Conservation (phyloP, 2,113 vertebrate species). For the Tragelaphus imberbis region DNA sequence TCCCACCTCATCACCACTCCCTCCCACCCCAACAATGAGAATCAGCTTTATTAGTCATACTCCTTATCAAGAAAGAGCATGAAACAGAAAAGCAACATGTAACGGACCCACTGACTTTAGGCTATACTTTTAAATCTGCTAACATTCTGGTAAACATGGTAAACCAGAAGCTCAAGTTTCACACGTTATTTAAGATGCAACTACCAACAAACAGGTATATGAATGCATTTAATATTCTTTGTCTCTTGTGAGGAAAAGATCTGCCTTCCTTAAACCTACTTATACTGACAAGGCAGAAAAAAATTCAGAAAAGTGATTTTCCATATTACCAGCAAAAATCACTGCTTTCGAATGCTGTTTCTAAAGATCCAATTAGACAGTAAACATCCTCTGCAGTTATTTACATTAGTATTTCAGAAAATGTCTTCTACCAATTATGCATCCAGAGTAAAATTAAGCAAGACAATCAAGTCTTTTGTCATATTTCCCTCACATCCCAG, state of each 20-base stretch:
- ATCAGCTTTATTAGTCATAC: background rate
- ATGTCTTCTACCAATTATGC: constrained; percentile 51
- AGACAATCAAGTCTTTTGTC: background rate
- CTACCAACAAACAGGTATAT: background rate
- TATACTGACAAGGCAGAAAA: background rate
- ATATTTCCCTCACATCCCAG: background rate
- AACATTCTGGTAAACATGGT: background rate
- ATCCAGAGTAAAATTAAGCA: background rate
- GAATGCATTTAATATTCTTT: constrained; percentile 10
- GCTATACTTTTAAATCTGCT: background rate
- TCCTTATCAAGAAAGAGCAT: background rate
- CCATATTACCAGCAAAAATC: constrained; percentile 19
- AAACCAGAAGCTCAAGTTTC: constrained; percentile 11
- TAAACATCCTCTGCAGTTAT: constrained; percentile 29
- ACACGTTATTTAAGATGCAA: background rate
- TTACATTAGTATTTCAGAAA: constrained; percentile 39
- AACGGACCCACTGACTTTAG: constrained; percentile 3
- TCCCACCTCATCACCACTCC: background rate
- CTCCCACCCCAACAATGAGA: background rate
- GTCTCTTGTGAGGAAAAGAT: background rate
- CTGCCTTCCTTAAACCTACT: background rate
- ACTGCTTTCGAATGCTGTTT: constrained; percentile 19
- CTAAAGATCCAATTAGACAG: constrained; percentile 24
- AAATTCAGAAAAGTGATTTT: constrained; percentile 20
- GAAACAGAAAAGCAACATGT: constrained; percentile 20